Conservation (phyloP, 2,113 vertebrate species). For the Lepisosteus oculatus region DNA sequence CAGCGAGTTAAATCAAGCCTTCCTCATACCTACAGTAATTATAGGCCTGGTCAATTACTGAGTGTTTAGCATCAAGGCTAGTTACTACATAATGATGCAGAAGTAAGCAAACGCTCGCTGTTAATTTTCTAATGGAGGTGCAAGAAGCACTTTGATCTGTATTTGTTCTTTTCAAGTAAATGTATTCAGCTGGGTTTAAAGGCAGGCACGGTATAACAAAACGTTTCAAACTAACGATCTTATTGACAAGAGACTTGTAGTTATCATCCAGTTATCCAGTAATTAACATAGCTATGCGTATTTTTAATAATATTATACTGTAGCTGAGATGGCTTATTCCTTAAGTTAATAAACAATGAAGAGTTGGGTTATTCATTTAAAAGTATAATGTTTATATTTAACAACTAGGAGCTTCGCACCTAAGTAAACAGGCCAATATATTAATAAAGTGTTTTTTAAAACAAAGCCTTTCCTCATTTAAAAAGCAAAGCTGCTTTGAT, state of each 20-base stretch:
- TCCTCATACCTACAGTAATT: conserved; percentile 11
- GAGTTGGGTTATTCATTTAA: too few relatives aligned
- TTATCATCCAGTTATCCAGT: neutral
- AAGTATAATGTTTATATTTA: too few relatives aligned
- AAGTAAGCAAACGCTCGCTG: neutral
- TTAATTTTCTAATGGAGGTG: conserved; percentile 13
- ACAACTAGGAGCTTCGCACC: too few relatives aligned
- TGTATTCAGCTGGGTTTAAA: conserved; percentile 47
- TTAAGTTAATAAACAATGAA: neutral
- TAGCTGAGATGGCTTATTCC: neutral
- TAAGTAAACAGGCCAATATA: neutral
- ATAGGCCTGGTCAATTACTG: conserved; percentile 20
- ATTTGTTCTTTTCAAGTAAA: conserved; percentile 66
- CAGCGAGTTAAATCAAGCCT: neutral
- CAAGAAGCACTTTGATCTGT: conserved; percentile 2
- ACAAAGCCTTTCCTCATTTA: neutral
- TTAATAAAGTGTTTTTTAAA: neutral
- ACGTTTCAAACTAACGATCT: neutral
- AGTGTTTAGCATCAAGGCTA: conserved; percentile 19
- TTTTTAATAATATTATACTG: neutral
- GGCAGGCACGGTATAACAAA: neutral
- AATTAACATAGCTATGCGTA: neutral
- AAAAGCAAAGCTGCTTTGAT: neutral
- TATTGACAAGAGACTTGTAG: neutral
- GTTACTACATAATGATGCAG: conserved; percentile 1